These are phyloP conservation scores for Columba janthina DNA, from an alignment of 2,113 vertebrate species.

Conservation along the genomic window DNA sequence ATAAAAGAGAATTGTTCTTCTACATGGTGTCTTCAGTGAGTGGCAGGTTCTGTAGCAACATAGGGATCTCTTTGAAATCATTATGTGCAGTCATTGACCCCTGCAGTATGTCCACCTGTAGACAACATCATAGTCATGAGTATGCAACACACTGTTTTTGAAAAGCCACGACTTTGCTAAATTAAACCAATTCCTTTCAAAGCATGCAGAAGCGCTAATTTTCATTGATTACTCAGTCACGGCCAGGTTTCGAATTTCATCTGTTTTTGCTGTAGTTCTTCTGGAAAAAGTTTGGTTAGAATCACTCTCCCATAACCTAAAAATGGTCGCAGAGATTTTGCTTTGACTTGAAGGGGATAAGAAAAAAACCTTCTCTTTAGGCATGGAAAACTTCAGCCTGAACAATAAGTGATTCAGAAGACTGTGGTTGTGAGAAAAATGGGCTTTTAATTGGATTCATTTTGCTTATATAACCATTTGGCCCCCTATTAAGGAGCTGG, in stretches of 20 bases:
- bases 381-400: conserved; percentile 55
- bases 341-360: conserved; percentile 14
- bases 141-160: not conserved
- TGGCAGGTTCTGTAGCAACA: not conserved
- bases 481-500: not conserved
- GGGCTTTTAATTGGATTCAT: conserved; percentile 45
- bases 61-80: not conserved
- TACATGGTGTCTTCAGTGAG: not conserved
- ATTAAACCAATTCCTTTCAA: not conserved
- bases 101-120: not conserved
- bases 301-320: conserved; percentile 59
- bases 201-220: conserved; percentile 3
- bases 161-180: not conserved
- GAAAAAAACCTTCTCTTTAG: not conserved
- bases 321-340: conserved; percentile 41
- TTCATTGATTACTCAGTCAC: conserved; percentile 48
- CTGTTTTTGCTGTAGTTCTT: conserved; percentile 35
- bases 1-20: not conserved
- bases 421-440: conserved; percentile 46
- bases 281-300: conserved; percentile 54
- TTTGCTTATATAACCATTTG: conserved; percentile 43
- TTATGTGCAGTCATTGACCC: not conserved
- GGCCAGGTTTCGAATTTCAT: conserved; percentile 28
- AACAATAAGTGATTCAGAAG: conserved; percentile 52
- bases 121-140: not conserved